A percentile compares a stretch with the other conserved stretches of the same genome.
phyloP scores from a whole-genome alignment of 2,888 invertebrate genomes.

The Uropetala carovei region DNA sequence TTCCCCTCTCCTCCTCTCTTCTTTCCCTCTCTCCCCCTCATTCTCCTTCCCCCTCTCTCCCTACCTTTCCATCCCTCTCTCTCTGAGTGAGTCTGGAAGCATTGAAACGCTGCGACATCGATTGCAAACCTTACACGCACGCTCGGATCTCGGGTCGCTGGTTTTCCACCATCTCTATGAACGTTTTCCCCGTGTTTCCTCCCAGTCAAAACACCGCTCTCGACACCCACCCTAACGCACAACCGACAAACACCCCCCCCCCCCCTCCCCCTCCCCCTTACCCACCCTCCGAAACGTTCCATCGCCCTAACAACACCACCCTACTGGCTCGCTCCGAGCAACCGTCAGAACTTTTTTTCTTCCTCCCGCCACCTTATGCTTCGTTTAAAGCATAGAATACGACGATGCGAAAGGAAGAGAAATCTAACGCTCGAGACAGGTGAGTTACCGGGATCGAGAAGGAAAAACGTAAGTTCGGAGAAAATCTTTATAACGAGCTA shows the following conservation, averaged over 20 bases:
- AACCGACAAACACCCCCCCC: no score
- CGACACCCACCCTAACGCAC: not conserved
- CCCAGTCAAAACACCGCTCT: slow-evolving; percentile 8
- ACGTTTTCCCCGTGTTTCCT: not conserved
- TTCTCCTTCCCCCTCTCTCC: not conserved
- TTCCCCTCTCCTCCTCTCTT: not conserved
- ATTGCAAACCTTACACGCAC: slow-evolving; percentile 17
- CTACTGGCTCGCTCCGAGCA: not conserved
- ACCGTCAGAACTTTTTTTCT: not conserved
- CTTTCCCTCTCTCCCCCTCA: not conserved
- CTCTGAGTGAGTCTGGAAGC: not conserved
- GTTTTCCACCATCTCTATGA: slow-evolving; percentile 12
- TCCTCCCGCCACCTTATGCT: not conserved
- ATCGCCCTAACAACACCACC: not conserved
- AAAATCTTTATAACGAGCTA: not conserved
- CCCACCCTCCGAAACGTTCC: not conserved
- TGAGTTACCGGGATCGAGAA: not conserved
- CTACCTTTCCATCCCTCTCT: not conserved
- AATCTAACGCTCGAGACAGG: not conserved
- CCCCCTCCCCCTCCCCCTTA: not conserved
- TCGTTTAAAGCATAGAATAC: not conserved
- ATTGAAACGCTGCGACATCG: slow-evolving; percentile 16
- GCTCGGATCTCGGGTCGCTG: not conserved
- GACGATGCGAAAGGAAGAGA: not conserved
- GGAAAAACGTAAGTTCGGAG: not conserved